Evolutionary conservation across 1,140 invertebrate genomes (phyloP).

Genomic region (Procambarus virginalis): DNA sequence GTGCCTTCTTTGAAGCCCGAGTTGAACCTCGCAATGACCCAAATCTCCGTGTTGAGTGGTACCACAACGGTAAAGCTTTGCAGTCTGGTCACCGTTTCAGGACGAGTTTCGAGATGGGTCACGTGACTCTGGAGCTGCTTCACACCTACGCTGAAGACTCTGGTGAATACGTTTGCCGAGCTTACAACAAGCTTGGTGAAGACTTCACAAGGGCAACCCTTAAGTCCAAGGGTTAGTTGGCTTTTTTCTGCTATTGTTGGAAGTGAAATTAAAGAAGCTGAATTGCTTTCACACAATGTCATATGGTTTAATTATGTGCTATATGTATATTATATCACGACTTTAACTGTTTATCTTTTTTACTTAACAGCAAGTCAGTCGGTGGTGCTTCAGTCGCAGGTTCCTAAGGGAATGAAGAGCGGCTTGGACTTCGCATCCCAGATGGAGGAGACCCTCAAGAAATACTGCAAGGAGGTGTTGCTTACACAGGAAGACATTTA

Average conservation of each 20-base stretch:
- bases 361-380: slow-evolving; percentile 79
- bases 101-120: slow-evolving; percentile 94
- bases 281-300: too few relatives aligned
- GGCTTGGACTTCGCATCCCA: slow-evolving; percentile 86
- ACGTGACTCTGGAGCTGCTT: slow-evolving; percentile 93
- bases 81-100: slow-evolving; percentile 92
- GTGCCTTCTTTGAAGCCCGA: slow-evolving; percentile 94
- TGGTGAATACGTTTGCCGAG: slow-evolving; percentile 93
- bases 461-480: slow-evolving; percentile 91
- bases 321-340: too few relatives aligned
- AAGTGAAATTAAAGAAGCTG: too few relatives aligned
- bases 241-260: neutral
- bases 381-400: slow-evolving; percentile 89
- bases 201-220: slow-evolving; percentile 89
- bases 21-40: slow-evolving; percentile 97
- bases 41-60: slow-evolving; percentile 93
- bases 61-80: slow-evolving; percentile 90
- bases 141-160: slow-evolving; percentile 94
- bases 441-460: slow-evolving; percentile 95
- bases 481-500: slow-evolving; percentile 92
- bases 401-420: slow-evolving; percentile 93
- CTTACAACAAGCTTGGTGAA: slow-evolving; percentile 90
- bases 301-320: too few relatives aligned
- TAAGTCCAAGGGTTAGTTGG: slow-evolving; percentile 85
- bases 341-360: too few relatives aligned